Evolutionary conservation across 2,797 vertebrate genomes (phyloP), one percentile per base, ranked within the genome.

Genomic region (Harpagifer antarcticus): DNA sequence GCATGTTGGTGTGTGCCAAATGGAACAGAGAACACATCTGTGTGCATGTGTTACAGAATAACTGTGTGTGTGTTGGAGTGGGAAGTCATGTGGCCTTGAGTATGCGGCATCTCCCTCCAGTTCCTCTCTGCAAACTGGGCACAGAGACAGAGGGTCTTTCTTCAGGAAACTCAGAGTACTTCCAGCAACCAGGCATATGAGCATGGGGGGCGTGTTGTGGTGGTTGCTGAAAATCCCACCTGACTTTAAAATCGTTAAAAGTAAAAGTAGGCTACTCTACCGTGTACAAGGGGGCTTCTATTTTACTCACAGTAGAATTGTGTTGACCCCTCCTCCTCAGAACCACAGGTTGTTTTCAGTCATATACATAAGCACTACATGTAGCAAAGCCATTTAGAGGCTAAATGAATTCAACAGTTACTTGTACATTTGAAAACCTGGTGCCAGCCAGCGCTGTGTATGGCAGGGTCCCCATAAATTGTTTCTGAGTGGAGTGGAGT

Each of bases 71-170:
- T 54, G 72, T 37, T 37, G 6, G 33, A 82, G 82, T 68, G 62
- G 80, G 67, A 85, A 86, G 87, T 94, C 91, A 92, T 84, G 83
- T 23, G 84, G 80, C 65, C 69, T 12, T 57, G 59, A 69, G 84
- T 75, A 79, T 15, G 9, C 73, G 48, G 68, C 44, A 43, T 59
- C 65, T 76, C 69, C 23, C 68, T 83, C 56, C 7, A 78, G 70
- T 90, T 92, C 86, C 86, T 86, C 84, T 45, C 33, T 60, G 48
- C 61, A 65, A 69, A 78, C 68, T 59, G 63, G 55, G 40, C 49
- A 56, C 12, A 50, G 11, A 83, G 58, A 94, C 88, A 94, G 78
- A 91, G 78, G 16, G n/a, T 59, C 85, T 92, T 92, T 94, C 89
- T 92, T 88, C 73, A 58, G 66, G 9, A 19, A 5, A 78, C 72